These are phyloP conservation scores for Dynastes hyllus DNA, from an alignment of 2,888 invertebrate genomes.

Conservation along the genomic window DNA sequence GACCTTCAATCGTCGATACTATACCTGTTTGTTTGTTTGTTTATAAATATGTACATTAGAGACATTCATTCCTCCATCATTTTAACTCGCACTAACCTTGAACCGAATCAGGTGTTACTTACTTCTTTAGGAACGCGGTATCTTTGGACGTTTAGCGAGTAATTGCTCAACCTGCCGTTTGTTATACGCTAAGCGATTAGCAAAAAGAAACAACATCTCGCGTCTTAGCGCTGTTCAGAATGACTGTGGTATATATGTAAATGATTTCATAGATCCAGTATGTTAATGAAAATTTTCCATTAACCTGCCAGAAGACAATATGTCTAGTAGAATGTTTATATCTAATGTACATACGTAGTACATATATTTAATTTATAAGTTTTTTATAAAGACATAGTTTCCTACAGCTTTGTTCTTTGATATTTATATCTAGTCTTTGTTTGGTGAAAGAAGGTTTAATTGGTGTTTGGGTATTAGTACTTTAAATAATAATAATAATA, in stretches of 20 bases:
- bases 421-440: too few species aligned
- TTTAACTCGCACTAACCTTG: slow-evolving; percentile 40
- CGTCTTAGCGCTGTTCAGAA: not conserved
- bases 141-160: not conserved
- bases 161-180: slow-evolving; percentile 21
- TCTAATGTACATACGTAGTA: too few species aligned
- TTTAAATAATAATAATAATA: too few species aligned
- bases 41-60: slow-evolving; percentile 5
- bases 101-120: slow-evolving; percentile 48
- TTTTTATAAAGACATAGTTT: too few species aligned
- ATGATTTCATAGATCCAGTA: too few species aligned
- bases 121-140: slow-evolving; percentile 10
- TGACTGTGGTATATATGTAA: not conserved
- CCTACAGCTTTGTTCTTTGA: too few species aligned
- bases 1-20: not conserved
- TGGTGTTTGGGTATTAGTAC: too few species aligned
- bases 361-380: too few species aligned
- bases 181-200: not conserved
- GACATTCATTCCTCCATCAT: slow-evolving; percentile 12
- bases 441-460: too few species aligned
- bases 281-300: too few species aligned
- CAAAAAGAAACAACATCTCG: not conserved
- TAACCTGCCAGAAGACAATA: too few species aligned
- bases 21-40: slow-evolving; percentile 13
- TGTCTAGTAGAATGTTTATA: too few species aligned